phyloP scores from a whole-genome alignment of 2,113 vertebrate species.

The Fulmarus glacialis region DNA sequence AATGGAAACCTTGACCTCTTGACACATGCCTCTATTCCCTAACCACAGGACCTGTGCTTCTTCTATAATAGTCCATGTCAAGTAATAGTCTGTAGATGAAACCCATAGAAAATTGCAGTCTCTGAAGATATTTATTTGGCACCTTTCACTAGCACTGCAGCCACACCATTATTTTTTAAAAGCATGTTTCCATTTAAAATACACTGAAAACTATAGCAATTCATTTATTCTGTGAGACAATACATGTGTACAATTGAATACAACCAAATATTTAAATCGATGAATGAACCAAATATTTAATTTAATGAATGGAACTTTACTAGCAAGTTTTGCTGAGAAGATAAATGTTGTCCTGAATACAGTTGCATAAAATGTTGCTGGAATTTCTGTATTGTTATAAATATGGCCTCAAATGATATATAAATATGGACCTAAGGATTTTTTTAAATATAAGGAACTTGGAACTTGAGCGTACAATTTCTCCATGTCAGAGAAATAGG shows the following conservation, averaged over 20 bases:
- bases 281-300: background rate
- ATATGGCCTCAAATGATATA: background rate
- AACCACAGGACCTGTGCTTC: background rate
- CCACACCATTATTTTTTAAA: background rate
- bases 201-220: background rate
- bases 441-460: background rate
- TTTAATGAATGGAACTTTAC: background rate
- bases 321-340: background rate
- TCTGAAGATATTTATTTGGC: background rate
- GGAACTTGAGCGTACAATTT: background rate
- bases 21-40: background rate
- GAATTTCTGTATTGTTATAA: background rate
- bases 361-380: background rate
- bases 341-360: background rate
- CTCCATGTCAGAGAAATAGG: background rate
- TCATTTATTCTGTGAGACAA: background rate
- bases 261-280: background rate
- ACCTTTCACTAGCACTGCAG: background rate
- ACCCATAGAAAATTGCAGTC: background rate
- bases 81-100: background rate
- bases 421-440: background rate
- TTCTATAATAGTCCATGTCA: accelerated
- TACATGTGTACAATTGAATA: background rate
- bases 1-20: background rate
- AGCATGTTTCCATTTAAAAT: background rate